These are phyloP conservation scores for Leucosticte australis DNA, from an alignment of 2,113 vertebrate species.

Conservation along the genomic window DNA sequence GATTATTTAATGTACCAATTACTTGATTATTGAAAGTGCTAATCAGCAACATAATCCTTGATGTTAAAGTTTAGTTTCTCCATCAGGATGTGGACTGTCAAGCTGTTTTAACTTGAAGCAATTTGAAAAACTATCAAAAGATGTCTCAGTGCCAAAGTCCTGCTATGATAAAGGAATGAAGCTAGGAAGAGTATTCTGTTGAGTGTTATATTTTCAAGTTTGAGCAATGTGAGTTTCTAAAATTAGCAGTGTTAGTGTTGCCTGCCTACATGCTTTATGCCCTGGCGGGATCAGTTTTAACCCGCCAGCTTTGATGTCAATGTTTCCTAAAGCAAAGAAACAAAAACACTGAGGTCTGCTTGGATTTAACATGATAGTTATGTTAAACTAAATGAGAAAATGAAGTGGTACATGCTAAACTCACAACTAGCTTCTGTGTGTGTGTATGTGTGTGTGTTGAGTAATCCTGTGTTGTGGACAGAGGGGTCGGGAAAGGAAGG, in stretches of 20 bases:
- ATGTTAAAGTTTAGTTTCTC: conserved; percentile 37
- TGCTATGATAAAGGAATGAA: neutral
- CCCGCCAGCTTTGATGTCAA: neutral
- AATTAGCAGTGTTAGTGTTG: conserved; percentile 1
- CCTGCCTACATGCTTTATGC: neutral
- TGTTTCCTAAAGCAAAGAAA: conserved; percentile 21
- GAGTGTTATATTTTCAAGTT: neutral
- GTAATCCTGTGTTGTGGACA: neutral
- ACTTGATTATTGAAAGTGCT: conserved; percentile 54
- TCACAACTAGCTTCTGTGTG: neutral
- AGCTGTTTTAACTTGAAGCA: neutral
- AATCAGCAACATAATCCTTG: conserved; percentile 29
- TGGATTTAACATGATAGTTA: conserved; percentile 30
- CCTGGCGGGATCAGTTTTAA: conserved; percentile 2
- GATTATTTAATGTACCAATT: conserved; percentile 42
- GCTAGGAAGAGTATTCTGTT: neutral
- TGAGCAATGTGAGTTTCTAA: neutral
- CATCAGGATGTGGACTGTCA: conserved; percentile 1
- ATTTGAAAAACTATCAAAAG: conserved; percentile 9
- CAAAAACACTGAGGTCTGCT: conserved; percentile 1
- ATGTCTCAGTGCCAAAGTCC: neutral
- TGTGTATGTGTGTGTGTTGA: neutral
- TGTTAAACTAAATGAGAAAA: conserved; percentile 10
- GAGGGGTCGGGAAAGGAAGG: neutral
- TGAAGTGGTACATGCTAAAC: neutral